Conservation (phyloP, 2,797 vertebrate genomes). For the Anisognathus igniventris region DNA sequence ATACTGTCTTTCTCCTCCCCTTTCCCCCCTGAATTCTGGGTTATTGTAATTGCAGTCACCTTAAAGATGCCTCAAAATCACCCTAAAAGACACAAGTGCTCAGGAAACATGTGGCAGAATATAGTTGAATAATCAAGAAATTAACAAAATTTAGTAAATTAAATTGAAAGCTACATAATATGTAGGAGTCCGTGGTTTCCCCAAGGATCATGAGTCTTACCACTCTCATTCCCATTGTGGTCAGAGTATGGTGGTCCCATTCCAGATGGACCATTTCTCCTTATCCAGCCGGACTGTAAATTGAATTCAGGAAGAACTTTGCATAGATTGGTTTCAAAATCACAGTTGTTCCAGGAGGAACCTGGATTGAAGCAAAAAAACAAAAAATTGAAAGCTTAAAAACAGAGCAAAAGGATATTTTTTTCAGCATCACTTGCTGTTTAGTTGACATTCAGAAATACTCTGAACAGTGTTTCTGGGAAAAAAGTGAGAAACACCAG, state of each 20-base stretch:
- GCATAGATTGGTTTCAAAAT: slow-evolving; percentile 46
- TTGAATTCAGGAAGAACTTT: background rate
- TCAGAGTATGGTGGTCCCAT: background rate
- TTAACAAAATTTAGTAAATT: background rate
- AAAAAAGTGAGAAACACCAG: background rate
- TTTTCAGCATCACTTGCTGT: background rate
- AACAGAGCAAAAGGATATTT: background rate
- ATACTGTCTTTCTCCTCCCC: fast-evolving
- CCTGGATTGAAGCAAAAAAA: background rate
- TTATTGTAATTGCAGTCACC: background rate
- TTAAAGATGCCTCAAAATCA: background rate
- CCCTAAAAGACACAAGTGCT: background rate
- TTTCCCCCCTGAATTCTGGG: background rate
- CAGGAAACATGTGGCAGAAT: background rate
- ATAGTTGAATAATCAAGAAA: background rate
- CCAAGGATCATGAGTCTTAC: background rate
- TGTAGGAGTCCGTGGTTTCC: background rate
- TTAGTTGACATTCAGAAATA: background rate
- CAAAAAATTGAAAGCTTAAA: background rate
- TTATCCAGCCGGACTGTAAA: slow-evolving; percentile 11
- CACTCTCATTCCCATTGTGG: background rate
- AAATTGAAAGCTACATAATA: background rate
- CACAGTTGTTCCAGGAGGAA: background rate
- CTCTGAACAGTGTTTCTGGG: background rate
- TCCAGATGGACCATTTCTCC: slow-evolving; percentile 10